phyloP scores from a whole-genome alignment of 2,797 vertebrate genomes.

The Cossypha polioptera region DNA sequence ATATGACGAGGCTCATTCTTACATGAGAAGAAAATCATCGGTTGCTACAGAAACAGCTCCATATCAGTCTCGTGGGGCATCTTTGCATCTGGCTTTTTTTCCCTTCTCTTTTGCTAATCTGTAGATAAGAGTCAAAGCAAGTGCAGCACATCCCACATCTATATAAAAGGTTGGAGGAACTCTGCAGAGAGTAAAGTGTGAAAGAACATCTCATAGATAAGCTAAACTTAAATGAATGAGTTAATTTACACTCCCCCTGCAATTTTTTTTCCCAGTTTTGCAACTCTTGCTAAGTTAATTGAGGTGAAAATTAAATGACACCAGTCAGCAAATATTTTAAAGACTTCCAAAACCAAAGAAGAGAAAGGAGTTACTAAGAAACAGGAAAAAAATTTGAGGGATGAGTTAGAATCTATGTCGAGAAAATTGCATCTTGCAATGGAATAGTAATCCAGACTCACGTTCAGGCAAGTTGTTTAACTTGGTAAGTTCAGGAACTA shows the following conservation, averaged over 20 bases:
- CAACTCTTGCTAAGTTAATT: constrained; percentile 49
- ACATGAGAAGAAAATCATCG: constrained; percentile 55
- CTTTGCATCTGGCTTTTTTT: constrained; percentile 61
- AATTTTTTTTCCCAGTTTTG: constrained; percentile 4
- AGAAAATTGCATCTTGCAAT: background rate
- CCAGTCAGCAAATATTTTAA: constrained; percentile 57
- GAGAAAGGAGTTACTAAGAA: background rate
- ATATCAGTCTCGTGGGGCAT: constrained; percentile 57
- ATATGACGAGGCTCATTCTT: constrained; percentile 48
- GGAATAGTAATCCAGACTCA: background rate
- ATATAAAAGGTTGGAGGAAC: constrained; percentile 47
- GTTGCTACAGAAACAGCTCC: constrained; percentile 66
- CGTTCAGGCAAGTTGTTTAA: constrained; percentile 33
- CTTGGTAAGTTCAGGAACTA: constrained; percentile 49
- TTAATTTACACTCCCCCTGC: constrained; percentile 43
- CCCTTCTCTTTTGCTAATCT: constrained; percentile 63
- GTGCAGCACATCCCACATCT: constrained; percentile 58
- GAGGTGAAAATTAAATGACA: constrained; percentile 60
- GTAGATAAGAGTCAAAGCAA: constrained; percentile 60
- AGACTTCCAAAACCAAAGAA: constrained; percentile 14
- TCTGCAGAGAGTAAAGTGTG: constrained; percentile 45
- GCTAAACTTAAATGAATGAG: constrained; percentile 66
- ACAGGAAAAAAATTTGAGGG: background rate
- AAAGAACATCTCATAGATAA: constrained; percentile 63
- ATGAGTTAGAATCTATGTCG: background rate